Evolutionary conservation across 2,888 invertebrate species (phyloP).

Genomic region (Sarcophaga subvicina): DNA sequence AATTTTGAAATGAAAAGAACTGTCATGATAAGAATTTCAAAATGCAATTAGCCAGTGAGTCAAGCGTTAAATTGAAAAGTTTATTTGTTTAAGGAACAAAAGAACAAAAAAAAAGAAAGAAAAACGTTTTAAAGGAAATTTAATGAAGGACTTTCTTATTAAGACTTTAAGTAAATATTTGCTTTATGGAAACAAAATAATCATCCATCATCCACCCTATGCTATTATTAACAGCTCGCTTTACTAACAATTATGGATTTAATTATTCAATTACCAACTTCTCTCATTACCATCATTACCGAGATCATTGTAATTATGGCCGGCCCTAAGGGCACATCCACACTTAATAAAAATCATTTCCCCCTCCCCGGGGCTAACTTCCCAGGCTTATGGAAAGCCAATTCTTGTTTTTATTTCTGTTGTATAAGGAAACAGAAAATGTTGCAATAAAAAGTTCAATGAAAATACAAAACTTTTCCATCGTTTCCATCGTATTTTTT

Average conservation of each 20-base stretch:
- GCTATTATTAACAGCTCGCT: no score
- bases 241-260: not conserved
- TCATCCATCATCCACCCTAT: not conserved
- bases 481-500: not conserved
- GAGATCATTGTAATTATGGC: not conserved
- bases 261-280: not conserved
- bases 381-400: not conserved
- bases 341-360: not conserved
- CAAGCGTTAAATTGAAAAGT: constrained; percentile 53
- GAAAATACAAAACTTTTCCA: not conserved
- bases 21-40: constrained; percentile 48
- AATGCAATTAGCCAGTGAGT: constrained; percentile 55
- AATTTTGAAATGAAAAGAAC: not conserved
- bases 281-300: not conserved
- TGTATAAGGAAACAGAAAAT: not conserved
- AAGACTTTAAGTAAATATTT: no score
- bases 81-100: not conserved
- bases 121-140: not conserved
- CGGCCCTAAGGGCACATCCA: not conserved
- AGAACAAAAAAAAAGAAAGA: not conserved
- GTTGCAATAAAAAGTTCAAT: not conserved
- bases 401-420: not conserved
- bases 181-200: not conserved
- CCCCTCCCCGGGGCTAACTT: no score
- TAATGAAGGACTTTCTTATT: no score